Evolutionary conservation across 1,140 invertebrate genomes (phyloP), one percentile per base, ranked within the genome.

Genomic region (Listronotus oregonensis): DNA sequence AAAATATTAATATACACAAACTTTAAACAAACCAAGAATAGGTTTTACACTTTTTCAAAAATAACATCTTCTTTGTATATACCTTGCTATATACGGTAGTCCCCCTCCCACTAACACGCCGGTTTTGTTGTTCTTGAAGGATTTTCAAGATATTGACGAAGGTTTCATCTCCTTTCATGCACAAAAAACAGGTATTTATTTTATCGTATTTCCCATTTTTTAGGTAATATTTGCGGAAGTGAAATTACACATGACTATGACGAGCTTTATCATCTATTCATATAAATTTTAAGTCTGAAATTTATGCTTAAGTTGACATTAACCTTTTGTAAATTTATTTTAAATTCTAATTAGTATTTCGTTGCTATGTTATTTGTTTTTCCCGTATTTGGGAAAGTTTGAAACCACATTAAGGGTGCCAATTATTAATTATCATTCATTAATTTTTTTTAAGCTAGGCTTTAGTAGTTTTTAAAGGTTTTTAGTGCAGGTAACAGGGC

Each of bases 131-230:
- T 49, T 60, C 44, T 60, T 60, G 57, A 60, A 59, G 21, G 32
- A 60, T 49, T 37, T 60, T 60, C 18, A 50, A 60, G 44, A 60
- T 60, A 31, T 49, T 17, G 5, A 9, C 27, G 57, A 60, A 60
- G 57, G 57, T 60, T 60, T 37, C 37, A 11, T 50, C 1, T 15
- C 27, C 17, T 50, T 54, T 6, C 9, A 44, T 31, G 15, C 27
- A 18, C 4, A 50, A 49, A 60, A 60, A 49, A 15, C 27, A 12
- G 34, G 46, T 31, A 27, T 31, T 34, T 10, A 8, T 2, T 37
- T 60, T 50, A 18, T 46, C 10, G 40, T 58, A 39, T 58, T 58
- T 58, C 9, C 40, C 21, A 58, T 58, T 43, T 44, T 43, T 60
- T 60, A 27, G 15, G 12, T 31, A 21, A 31, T 31, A 10, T n/a